These are phyloP conservation scores for Caenorhabditis sp. DNA, from an alignment of 2,888 invertebrate genomes.

Conservation along the genomic window DNA sequence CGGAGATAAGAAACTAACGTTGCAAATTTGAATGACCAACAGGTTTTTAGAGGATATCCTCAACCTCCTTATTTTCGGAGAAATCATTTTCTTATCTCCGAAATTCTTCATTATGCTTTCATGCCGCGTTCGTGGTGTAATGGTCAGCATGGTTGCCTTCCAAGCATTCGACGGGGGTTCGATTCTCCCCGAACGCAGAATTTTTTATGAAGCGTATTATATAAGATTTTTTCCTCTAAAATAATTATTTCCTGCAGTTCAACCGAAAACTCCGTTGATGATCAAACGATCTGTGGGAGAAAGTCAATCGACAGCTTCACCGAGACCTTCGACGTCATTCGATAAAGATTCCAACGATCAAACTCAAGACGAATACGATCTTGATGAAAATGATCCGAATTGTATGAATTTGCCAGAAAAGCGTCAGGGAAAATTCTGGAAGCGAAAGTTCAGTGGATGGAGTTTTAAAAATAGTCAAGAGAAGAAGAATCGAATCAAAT, in stretches of 20 bases:
- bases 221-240: not conserved
- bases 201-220: no score
- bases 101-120: not conserved
- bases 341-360: not conserved
- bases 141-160: constrained; percentile 56
- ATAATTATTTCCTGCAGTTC: not conserved
- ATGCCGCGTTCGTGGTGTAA: constrained; percentile 47
- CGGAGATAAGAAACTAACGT: not conserved
- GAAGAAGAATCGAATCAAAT: not conserved
- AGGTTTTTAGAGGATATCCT: not conserved
- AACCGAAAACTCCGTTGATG: not conserved
- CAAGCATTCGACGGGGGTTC: constrained; percentile 55
- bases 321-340: not conserved
- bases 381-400: not conserved
- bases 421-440: not conserved
- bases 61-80: no score
- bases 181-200: constrained; percentile 48
- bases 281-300: not conserved
- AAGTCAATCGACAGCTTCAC: not conserved
- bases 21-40: not conserved
- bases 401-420: not conserved
- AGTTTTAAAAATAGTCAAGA: not conserved
- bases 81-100: not conserved
- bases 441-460: not conserved
- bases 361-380: not conserved